Conservation (phyloP, 1,140 invertebrate species). For the Leptinotarsa texana region DNA sequence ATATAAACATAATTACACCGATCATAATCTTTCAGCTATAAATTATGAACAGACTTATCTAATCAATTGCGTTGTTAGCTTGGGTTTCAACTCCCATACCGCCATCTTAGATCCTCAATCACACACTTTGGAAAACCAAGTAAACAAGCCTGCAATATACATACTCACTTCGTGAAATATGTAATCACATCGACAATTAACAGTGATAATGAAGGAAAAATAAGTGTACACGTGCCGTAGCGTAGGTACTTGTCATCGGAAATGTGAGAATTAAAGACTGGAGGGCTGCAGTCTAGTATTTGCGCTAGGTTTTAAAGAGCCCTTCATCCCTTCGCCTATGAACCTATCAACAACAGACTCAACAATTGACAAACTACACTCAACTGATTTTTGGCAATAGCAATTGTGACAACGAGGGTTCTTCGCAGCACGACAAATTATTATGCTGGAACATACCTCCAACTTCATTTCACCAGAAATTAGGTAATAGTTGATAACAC, state of each 20-base stretch:
- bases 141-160: background rate
- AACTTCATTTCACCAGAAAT: too few relatives aligned
- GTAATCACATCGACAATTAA: background rate
- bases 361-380: background rate
- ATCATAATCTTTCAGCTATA: background rate
- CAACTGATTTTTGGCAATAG: background rate
- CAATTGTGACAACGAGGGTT: too few relatives aligned
- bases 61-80: background rate
- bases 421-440: too few relatives aligned
- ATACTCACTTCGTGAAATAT: background rate
- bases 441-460: too few relatives aligned
- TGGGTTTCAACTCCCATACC: background rate
- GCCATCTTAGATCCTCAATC: background rate
- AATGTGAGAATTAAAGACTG: background rate
- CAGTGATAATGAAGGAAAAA: background rate
- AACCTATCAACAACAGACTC: background rate
- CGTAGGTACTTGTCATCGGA: background rate
- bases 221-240: background rate
- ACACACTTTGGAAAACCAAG: background rate
- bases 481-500: too few relatives aligned
- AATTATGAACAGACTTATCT: background rate
- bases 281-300: background rate
- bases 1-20: background rate
- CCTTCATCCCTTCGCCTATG: background rate
- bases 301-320: background rate